Evolutionary conservation across 2,113 vertebrate species (phyloP).

Genomic region (Seriola dumerili): DNA sequence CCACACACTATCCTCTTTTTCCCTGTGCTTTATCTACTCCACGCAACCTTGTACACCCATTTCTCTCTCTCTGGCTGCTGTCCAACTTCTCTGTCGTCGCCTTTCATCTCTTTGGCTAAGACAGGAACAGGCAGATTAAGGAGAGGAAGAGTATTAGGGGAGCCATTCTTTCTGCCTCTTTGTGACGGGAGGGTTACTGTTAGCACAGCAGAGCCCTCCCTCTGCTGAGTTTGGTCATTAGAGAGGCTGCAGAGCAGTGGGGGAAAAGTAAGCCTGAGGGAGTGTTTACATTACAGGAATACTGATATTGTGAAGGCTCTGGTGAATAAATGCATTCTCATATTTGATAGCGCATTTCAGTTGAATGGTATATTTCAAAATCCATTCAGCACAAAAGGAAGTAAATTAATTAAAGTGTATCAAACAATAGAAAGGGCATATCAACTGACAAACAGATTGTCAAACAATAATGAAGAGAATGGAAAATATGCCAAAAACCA

Average conservation of each 20-base stretch:
- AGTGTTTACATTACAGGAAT: constrained; percentile 65
- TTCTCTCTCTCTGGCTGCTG: constrained; percentile 53
- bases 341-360: neutral
- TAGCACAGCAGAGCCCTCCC: constrained; percentile 53
- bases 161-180: constrained; percentile 62
- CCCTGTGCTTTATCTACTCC: constrained; percentile 55
- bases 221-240: constrained; percentile 66
- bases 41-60: constrained; percentile 43
- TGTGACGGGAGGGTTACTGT: constrained; percentile 55
- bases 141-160: constrained; percentile 65
- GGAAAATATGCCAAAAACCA: neutral
- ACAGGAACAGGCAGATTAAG: constrained; percentile 70
- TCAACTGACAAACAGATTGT: neutral
- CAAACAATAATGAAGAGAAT: neutral
- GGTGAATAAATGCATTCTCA: neutral
- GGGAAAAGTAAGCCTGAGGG: constrained; percentile 47
- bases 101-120: constrained; percentile 71
- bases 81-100: constrained; percentile 52
- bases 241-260: constrained; percentile 54
- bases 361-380: neutral
- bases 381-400: neutral
- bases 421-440: constrained; percentile 14
- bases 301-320: constrained; percentile 42
- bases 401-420: constrained; percentile 4
- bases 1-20: constrained; percentile 7